Conservation (phyloP, 64 coral and sea anemone species). For the Montipora cactus region DNA sequence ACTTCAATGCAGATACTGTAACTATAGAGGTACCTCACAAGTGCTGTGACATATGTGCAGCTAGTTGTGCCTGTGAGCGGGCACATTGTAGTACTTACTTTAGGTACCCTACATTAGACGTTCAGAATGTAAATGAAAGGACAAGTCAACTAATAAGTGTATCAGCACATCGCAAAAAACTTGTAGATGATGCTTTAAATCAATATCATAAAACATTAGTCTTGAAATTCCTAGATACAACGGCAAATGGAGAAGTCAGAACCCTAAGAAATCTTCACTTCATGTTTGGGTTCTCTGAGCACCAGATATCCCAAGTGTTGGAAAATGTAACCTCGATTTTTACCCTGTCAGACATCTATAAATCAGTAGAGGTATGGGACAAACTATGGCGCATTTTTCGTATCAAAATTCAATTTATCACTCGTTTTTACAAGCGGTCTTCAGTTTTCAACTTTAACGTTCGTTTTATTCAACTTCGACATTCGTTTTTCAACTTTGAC, state of each 20-base stretch:
- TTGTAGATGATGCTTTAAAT: background rate
- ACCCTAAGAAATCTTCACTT: background rate
- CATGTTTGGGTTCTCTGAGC: background rate
- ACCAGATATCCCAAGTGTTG: conserved; percentile 23
- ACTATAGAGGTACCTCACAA: conserved; percentile 24
- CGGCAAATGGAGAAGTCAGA: background rate
- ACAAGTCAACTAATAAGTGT: background rate
- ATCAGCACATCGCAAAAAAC: background rate
- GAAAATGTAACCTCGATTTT: conserved; percentile 33
- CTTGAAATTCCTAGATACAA: background rate
- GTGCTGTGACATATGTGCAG: conserved; percentile 52
- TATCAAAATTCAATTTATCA: too few species aligned
- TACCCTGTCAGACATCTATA: background rate
- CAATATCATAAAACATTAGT: background rate
- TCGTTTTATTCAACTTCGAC: too few species aligned
- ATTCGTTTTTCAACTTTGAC: too few species aligned
- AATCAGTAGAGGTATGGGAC: conserved; percentile 18
- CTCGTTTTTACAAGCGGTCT: too few species aligned
- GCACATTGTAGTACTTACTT: background rate
- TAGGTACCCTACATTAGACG: background rate
- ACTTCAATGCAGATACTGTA: conserved; percentile 38
- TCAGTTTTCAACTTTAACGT: too few species aligned
- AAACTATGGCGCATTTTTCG: too few species aligned
- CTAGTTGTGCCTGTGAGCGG: background rate
- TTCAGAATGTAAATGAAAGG: background rate